These are phyloP conservation scores for Spermophilus dauricus DNA, from an alignment of 2,113 vertebrate genomes.

Conservation along the genomic window DNA sequence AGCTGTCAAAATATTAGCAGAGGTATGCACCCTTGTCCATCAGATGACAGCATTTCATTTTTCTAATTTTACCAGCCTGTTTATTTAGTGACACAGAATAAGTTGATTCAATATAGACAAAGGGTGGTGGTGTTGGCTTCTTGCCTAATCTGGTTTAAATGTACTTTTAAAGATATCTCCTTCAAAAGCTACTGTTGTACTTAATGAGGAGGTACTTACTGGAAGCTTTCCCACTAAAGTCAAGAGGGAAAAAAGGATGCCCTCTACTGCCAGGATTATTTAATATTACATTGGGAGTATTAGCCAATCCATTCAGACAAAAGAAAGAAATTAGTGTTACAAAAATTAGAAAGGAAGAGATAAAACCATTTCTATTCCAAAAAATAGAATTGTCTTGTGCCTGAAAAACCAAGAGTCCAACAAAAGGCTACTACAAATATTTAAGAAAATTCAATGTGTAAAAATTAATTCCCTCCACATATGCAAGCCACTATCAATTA, in stretches of 20 bases:
- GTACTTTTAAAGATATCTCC: constrained; percentile 38
- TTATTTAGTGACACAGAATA: constrained; percentile 66
- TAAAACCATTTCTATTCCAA: constrained; percentile 15
- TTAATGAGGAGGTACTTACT: constrained; percentile 33
- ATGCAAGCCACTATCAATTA: not conserved
- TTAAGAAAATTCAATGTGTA: constrained; percentile 5
- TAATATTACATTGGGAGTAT: not conserved
- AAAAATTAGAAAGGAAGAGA: constrained; percentile 42
- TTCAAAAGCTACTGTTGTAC: constrained; percentile 47
- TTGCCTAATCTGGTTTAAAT: constrained; percentile 60
- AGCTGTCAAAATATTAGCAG: constrained; percentile 62
- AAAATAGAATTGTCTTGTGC: not conserved
- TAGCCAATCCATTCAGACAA: constrained; percentile 1
- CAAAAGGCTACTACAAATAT: constrained; percentile 3
- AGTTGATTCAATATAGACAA: constrained; percentile 63
- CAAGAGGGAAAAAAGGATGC: constrained; percentile 40
- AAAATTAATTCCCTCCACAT: not conserved
- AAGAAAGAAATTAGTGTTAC: not conserved
- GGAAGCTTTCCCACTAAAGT: constrained; percentile 17
- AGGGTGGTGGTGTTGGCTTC: constrained; percentile 17
- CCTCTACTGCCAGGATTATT: not conserved
- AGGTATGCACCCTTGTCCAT: constrained; percentile 41
- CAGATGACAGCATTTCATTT: constrained; percentile 46
- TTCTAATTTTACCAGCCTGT: constrained; percentile 57
- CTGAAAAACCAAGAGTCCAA: constrained; percentile 26